These are phyloP conservation scores for Poecile montanus DNA, from an alignment of 2,797 vertebrate species.

Conservation along the genomic window DNA sequence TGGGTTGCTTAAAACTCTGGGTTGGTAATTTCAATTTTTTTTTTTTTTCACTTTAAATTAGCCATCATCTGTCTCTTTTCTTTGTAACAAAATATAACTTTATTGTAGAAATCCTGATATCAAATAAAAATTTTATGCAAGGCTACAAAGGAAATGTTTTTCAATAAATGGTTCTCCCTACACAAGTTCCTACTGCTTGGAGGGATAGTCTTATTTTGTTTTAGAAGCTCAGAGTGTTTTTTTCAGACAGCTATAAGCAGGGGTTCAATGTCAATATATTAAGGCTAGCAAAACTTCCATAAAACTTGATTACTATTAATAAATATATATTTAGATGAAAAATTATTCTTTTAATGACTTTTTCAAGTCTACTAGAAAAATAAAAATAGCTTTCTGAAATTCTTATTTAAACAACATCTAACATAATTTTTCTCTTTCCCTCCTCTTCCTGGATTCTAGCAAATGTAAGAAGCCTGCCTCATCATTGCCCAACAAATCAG, in stretches of 20 bases:
- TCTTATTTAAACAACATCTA: not conserved
- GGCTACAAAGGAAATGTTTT: not conserved
- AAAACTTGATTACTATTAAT: not conserved
- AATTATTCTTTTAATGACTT: not conserved
- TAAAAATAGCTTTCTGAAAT: not conserved
- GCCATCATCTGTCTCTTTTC: not conserved
- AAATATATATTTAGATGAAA: not conserved
- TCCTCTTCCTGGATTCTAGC: not conserved
- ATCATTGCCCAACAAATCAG: not conserved
- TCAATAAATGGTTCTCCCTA: not conserved
- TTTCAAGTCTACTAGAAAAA: not conserved
- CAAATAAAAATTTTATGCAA: not conserved
- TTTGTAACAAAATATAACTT: not conserved
- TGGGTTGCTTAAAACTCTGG: not conserved
- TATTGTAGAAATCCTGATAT: not conserved
- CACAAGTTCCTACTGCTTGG: not conserved
- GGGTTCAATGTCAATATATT: not conserved
- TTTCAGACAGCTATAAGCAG: not conserved
- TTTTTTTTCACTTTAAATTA: not conserved
- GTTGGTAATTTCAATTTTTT: not conserved
- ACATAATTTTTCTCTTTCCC: not conserved
- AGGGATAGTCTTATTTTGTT: not conserved
- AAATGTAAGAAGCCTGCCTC: not conserved
- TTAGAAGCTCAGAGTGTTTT: not conserved
- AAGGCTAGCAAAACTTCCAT: not conserved